Evolutionary conservation across 2,113 vertebrate species (phyloP).

Genomic region (Monopterus albus): DNA sequence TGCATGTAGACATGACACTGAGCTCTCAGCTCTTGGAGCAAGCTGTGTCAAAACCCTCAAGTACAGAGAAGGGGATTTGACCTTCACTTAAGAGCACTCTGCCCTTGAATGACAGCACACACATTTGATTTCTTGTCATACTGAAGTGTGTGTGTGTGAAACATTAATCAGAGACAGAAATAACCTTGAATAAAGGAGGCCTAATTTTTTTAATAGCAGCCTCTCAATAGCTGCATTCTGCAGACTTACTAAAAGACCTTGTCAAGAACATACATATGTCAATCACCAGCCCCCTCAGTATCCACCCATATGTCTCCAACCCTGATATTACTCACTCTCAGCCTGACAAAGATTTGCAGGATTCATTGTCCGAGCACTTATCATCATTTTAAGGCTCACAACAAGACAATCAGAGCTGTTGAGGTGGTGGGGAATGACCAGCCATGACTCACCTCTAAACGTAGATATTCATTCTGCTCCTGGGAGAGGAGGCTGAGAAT

Average conservation of each 20-base stretch:
- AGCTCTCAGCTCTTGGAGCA: slow-evolving; percentile 29
- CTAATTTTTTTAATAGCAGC: slow-evolving; percentile 37
- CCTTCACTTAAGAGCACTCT: slow-evolving; percentile 37
- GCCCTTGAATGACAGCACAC: slow-evolving; percentile 13
- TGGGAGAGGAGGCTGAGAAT: slow-evolving; percentile 83
- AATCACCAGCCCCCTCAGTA: slow-evolving; percentile 66
- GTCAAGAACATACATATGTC: slow-evolving; percentile 60
- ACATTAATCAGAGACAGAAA: slow-evolving; percentile 45
- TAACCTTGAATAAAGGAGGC: slow-evolving; percentile 49
- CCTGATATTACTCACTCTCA: slow-evolving; percentile 74
- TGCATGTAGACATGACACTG: slow-evolving; percentile 26
- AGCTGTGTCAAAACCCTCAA: slow-evolving; percentile 38
- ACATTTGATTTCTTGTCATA: neutral
- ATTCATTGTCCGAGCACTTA: slow-evolving; percentile 50
- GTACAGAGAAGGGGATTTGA: slow-evolving; percentile 27
- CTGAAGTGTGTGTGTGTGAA: slow-evolving; percentile 13
- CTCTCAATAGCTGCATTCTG: slow-evolving; percentile 34
- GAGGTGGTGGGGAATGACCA: slow-evolving; percentile 31
- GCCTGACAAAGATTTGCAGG: slow-evolving; percentile 59
- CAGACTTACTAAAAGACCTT: slow-evolving; percentile 43
- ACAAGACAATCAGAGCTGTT: slow-evolving; percentile 59
- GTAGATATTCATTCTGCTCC: slow-evolving; percentile 86
- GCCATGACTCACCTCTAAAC: slow-evolving; percentile 84
- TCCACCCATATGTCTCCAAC: slow-evolving; percentile 69
- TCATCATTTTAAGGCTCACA: slow-evolving; percentile 54